Conservation (phyloP, 2,113 vertebrate genomes). For the Trochalopteron elliotii region DNA sequence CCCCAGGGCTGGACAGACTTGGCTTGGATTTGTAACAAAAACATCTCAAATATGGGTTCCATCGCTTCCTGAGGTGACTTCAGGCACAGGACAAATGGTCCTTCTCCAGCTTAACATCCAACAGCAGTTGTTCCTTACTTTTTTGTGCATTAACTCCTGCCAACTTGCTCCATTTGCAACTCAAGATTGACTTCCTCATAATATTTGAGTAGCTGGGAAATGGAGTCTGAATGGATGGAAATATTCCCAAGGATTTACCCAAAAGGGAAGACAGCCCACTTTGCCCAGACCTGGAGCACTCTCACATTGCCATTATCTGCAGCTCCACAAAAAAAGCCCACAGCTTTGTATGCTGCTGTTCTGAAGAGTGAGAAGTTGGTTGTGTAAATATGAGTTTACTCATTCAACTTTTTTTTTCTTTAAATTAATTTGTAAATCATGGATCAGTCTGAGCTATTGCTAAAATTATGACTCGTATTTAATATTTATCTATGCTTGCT, state of each 20-base stretch:
- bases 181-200: not conserved
- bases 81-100: not conserved
- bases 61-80: not conserved
- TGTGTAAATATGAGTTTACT: not conserved
- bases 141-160: not conserved
- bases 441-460: not conserved
- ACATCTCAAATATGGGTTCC: not conserved
- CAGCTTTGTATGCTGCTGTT: not conserved
- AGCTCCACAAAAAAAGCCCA: not conserved
- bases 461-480: not conserved
- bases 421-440: not conserved
- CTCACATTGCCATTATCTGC: not conserved
- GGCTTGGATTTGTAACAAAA: not conserved
- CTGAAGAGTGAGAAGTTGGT: not conserved
- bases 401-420: not conserved
- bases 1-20: accelerated
- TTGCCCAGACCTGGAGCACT: not conserved
- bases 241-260: not conserved
- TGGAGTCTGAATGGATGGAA: accelerated
- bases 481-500: not conserved
- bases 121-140: not conserved
- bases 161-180: not conserved
- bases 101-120: not conserved
- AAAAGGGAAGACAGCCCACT: not conserved
- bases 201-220: not conserved